These are phyloP conservation scores for Falco biarmicus DNA, from an alignment of 2,797 vertebrate species.

Conservation along the genomic window DNA sequence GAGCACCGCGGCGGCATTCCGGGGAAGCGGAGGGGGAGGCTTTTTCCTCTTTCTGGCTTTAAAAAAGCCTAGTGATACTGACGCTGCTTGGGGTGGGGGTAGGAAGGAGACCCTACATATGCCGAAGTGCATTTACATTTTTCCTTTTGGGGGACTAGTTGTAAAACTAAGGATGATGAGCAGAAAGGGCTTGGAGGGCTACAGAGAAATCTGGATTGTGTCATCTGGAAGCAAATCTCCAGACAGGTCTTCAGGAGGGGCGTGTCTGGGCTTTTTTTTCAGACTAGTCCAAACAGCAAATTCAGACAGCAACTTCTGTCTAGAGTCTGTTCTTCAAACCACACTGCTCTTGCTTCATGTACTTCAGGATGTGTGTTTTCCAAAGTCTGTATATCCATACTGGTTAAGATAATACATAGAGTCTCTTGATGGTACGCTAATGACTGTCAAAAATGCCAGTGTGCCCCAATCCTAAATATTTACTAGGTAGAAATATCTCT, in stretches of 20 bases:
- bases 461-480: not conserved
- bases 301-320: not conserved
- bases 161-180: not conserved
- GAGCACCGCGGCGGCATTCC: not conserved
- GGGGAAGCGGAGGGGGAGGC: too few relatives aligned
- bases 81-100: rapidly evolving
- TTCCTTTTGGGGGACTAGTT: not conserved
- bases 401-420: not conserved
- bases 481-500: not conserved
- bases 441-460: not conserved
- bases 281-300: not conserved
- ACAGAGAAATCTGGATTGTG: not conserved
- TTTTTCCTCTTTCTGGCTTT: not conserved
- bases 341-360: not conserved
- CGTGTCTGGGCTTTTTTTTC: not conserved
- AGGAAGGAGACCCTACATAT: not conserved
- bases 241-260: not conserved
- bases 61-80: not conserved
- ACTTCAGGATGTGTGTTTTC: not conserved
- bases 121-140: not conserved
- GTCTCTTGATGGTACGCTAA: rapidly evolving
- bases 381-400: not conserved
- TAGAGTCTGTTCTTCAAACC: not conserved
- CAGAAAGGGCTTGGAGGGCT: not conserved
- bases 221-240: not conserved